Evolutionary conservation across 1,140 invertebrate species (phyloP).

Genomic region (Hycleus phaleratus): DNA sequence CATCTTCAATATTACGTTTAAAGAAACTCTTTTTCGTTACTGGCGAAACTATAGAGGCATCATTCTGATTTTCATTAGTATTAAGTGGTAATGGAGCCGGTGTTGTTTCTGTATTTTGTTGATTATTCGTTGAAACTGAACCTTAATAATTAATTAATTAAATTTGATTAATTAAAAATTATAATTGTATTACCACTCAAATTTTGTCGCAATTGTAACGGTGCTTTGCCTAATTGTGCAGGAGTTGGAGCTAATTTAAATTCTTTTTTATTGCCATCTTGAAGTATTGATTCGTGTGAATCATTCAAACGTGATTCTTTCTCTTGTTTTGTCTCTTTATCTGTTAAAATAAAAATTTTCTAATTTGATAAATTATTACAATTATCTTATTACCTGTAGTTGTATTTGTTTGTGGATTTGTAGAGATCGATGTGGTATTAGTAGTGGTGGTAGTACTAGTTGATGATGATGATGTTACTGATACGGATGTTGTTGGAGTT

Average conservation of each 20-base stretch:
- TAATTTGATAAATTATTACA: too few species aligned
- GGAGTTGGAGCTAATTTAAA: conserved; percentile 89
- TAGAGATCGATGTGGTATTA: too few species aligned
- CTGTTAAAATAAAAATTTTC: neutral
- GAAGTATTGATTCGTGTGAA: neutral
- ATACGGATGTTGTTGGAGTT: neutral
- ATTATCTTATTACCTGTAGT: neutral
- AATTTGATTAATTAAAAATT: neutral
- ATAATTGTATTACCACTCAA: conserved; percentile 47
- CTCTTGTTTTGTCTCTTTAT: neutral
- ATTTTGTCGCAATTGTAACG: conserved; percentile 74
- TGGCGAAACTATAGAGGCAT: conserved; percentile 43
- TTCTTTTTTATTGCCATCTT: conserved; percentile 34
- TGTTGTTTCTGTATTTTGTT: neutral
- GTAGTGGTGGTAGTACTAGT: too few species aligned
- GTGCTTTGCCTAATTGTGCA: conserved; percentile 81
- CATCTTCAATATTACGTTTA: conserved; percentile 85
- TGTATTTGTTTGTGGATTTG: neutral
- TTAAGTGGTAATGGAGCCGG: neutral
- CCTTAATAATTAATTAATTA: conserved; percentile 4
- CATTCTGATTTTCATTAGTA: conserved; percentile 17
- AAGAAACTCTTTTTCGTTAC: conserved; percentile 70
- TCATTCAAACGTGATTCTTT: neutral
- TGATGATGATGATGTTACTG: neutral
- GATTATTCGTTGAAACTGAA: conserved; percentile 3